Evolutionary conservation across 2,113 vertebrate species (phyloP).

Genomic region (Neofelis nebulosa): DNA sequence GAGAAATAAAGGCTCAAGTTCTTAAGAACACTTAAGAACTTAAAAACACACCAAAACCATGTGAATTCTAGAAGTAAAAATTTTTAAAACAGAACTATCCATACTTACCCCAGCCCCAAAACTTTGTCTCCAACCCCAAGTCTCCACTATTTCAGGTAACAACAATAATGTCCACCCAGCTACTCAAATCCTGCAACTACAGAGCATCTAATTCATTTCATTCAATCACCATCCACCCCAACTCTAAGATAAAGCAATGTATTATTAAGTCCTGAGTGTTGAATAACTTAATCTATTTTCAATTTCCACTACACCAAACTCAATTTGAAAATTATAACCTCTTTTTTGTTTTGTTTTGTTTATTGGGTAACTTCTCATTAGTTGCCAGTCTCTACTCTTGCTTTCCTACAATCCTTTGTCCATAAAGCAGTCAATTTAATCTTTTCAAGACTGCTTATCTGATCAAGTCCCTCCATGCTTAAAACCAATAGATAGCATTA

Average conservation of each 20-base stretch:
- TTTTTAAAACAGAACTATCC: background rate
- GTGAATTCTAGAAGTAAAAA: background rate
- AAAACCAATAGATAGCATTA: background rate
- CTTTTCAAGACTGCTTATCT: background rate
- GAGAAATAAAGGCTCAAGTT: background rate
- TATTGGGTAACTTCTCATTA: background rate
- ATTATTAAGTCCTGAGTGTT: background rate
- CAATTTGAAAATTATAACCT: background rate
- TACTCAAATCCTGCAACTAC: background rate
- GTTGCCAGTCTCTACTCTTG: background rate
- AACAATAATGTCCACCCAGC: background rate
- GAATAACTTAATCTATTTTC: background rate
- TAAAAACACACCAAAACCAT: background rate
- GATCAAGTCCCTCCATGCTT: background rate
- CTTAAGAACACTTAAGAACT: background rate
- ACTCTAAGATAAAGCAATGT: background rate
- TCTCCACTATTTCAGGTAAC: background rate
- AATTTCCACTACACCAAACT: background rate
- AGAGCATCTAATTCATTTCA: background rate
- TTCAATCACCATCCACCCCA: background rate
- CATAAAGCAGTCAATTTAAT: background rate
- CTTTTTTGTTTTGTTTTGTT: background rate
- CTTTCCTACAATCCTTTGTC: background rate
- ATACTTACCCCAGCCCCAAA: background rate
- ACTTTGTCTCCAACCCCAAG: rapidly evolving